Base-by-base conservation (phyloP, 1,140 invertebrate species). In the Capitella teleta region DNA sequence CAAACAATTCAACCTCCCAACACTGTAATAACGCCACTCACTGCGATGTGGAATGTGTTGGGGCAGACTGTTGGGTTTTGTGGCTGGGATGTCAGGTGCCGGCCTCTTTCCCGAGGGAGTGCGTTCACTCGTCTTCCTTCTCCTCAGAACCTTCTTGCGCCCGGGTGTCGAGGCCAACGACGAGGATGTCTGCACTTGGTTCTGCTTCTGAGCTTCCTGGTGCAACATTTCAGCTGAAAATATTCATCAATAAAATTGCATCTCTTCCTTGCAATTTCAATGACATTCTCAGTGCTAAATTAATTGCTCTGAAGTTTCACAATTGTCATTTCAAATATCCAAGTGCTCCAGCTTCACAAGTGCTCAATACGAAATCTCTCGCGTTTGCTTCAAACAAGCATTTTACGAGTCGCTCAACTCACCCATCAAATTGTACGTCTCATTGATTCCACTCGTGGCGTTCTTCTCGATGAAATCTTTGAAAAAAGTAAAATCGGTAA, bases 381-480 rank as follows among this genome's bases (percentile, higher is more conserved):
- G 32, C 32, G 38, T 36, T 5, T n/a, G 12, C 21, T n/a, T n/a
- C n/a, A 19, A 24, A 19, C 5, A 23, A 18, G 4, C 21, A 19
- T 5, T 5, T 21, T 43, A 6, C 4, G 18, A 5, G 5, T 19
- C 21, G n/a, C n/a, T 10, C 8, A 43, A 57, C 57, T 58, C 53
- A 63, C 62, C 58, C 16, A 69, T 49, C 14, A 51, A 73, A 53
- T 79, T 83, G 75, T 84, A 91, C 60, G 90, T 87, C 63, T 89
- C 84, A 38, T 90, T 65, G 0, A 65, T 53, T 28, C 67, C 87
- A 84, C 34, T 79, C 72, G 83, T 85, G 61, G 81, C 80, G 73
- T 88, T 88, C 73, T 89, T 89, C 63, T 92, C 88, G 51, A 93
- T 43, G 24, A 43, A 43, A 43, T 43, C 5, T 43, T n/a, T 6